These are phyloP conservation scores for Hylaea fasciaria DNA, from an alignment of 2,888 invertebrate species.

Conservation along the genomic window DNA sequence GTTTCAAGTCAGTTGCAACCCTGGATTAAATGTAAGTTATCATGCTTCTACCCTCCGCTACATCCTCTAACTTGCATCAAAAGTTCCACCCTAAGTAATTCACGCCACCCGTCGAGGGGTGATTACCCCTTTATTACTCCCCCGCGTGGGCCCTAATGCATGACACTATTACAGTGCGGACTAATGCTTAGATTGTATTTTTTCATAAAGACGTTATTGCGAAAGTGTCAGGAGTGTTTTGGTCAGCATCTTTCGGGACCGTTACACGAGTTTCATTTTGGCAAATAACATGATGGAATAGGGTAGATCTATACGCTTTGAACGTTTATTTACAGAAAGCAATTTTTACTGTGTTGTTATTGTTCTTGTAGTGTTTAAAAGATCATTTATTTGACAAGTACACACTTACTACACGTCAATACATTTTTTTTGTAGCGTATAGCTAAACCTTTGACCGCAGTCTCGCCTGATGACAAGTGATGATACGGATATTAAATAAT, in stretches of 20 bases:
- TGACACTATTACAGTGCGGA: slow-evolving; percentile 77
- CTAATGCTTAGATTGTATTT: slow-evolving; percentile 68
- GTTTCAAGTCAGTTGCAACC: not conserved
- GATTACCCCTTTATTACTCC: slow-evolving; percentile 81
- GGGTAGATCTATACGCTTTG: too few species aligned
- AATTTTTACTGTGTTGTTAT: too few species aligned
- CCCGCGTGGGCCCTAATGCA: slow-evolving; percentile 74
- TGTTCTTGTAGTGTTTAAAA: not conserved
- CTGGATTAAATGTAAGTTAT: not conserved
- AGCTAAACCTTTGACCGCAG: too few species aligned
- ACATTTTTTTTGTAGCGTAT: too few species aligned
- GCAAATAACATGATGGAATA: too few species aligned
- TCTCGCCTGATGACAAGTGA: too few species aligned
- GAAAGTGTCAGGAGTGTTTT: slow-evolving; percentile 5
- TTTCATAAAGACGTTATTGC: slow-evolving; percentile 35
- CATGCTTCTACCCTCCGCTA: slow-evolving; percentile 37
- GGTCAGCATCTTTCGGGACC: slow-evolving; percentile 1
- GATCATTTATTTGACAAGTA: too few species aligned
- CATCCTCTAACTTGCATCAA: slow-evolving; percentile 47
- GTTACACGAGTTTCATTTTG: not conserved
- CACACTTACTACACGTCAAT: too few species aligned
- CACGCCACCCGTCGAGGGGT: slow-evolving; percentile 67
- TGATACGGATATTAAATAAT: too few species aligned
- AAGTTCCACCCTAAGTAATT: slow-evolving; percentile 62
- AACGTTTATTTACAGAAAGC: too few species aligned